Evolutionary conservation across 1,140 invertebrate species (phyloP).

Genomic region (Atta cephalotes): DNA sequence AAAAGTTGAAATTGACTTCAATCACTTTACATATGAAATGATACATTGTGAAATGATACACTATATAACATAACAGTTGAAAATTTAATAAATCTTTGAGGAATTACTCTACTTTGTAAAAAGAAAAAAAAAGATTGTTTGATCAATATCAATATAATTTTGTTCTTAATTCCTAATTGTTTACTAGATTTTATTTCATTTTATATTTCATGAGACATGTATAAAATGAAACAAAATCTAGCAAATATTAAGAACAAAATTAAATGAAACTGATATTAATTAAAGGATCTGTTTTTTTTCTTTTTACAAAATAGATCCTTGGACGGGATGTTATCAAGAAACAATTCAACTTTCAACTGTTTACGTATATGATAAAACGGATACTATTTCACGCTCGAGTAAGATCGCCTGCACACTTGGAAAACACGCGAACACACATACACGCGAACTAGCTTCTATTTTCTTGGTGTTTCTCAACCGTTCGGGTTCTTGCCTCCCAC

Average conservation of each 20-base stretch:
- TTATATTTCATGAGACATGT: too few species aligned
- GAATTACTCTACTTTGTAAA: not conserved
- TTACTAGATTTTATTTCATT: not conserved
- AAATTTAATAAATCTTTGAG: not conserved
- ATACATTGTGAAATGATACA: not conserved
- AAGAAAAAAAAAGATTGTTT: not conserved
- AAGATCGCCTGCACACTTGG: slow-evolving; percentile 3
- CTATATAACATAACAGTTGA: not conserved
- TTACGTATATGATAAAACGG: slow-evolving; percentile 33
- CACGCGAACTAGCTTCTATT: slow-evolving; percentile 32
- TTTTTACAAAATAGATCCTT: not conserved
- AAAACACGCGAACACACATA: not conserved
- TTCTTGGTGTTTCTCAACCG: slow-evolving; percentile 34
- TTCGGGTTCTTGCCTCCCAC: slow-evolving; percentile 70
- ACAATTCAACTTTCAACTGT: not conserved
- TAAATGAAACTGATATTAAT: not conserved
- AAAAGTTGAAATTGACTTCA: not conserved
- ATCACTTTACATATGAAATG: too few species aligned
- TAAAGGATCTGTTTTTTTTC: not conserved
- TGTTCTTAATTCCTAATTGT: not conserved
- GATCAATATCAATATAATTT: not conserved
- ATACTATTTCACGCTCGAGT: slow-evolving; percentile 15
- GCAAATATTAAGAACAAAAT: not conserved
- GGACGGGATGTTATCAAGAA: not conserved
- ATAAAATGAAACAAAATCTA: too few species aligned